Percentiles rank a stretch among this genome's conserved stretches.
phyloP scores from a whole-genome alignment of 2,113 vertebrate genomes.

The Myanophis thanlyinensis region DNA sequence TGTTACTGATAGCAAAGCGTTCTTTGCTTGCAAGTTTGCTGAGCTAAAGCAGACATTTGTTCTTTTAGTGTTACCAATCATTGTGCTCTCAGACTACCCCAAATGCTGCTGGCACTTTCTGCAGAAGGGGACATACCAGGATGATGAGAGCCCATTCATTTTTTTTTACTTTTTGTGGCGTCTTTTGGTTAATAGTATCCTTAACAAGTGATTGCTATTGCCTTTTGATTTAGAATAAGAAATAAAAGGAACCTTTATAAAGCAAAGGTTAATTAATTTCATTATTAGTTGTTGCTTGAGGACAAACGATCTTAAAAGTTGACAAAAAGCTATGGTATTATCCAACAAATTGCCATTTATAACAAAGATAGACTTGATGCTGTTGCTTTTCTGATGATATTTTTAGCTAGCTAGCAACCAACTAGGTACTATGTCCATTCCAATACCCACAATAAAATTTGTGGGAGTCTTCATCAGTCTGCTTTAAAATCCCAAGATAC shows the following conservation, averaged over 20 bases:
- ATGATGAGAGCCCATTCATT: background rate
- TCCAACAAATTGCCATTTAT: background rate
- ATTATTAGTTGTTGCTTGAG: background rate
- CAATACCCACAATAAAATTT: background rate
- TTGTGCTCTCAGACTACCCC: background rate
- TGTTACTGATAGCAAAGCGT: background rate
- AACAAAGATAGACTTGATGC: background rate
- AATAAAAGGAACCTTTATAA: background rate
- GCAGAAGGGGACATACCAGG: background rate
- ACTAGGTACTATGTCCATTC: background rate
- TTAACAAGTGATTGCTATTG: background rate
- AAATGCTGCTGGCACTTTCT: background rate
- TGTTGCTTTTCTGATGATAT: background rate
- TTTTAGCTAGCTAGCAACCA: background rate
- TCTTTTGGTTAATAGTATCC: background rate
- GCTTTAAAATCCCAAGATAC: background rate
- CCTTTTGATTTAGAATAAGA: background rate
- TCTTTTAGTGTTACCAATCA: background rate
- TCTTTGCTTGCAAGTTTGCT: background rate
- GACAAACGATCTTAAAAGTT: background rate
- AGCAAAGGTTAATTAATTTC: background rate
- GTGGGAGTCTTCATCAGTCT: background rate
- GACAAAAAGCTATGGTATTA: background rate
- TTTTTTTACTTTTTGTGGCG: background rate
- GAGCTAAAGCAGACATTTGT: background rate